Evolutionary conservation across 2,797 vertebrate species (phyloP).

Genomic region (Microhierax caerulescens): DNA sequence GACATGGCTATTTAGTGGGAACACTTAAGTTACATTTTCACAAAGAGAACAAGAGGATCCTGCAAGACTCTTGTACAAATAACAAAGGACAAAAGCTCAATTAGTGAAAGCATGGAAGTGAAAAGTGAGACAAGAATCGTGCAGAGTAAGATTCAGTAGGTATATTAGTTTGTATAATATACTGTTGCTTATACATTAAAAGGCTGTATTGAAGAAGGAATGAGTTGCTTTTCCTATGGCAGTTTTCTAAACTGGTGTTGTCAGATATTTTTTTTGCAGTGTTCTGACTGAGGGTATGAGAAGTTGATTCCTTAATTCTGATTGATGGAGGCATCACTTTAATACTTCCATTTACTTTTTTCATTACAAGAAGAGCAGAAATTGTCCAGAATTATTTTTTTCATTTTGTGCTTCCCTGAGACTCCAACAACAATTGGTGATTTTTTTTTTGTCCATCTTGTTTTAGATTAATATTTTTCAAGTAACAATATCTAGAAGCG

Average conservation of each 20-base stretch:
- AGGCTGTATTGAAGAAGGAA: not conserved
- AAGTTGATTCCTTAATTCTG: slow-evolving; percentile 51
- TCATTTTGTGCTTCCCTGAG: not conserved
- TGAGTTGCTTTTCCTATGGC: not conserved
- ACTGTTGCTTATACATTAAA: not conserved
- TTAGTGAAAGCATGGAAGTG: not conserved
- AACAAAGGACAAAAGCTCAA: slow-evolving; percentile 10
- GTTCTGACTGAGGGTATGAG: not conserved
- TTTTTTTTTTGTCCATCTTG: not conserved
- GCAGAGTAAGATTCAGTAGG: not conserved
- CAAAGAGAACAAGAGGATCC: slow-evolving; percentile 7
- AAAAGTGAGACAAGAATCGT: slow-evolving; percentile 15
- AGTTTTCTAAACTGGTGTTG: slow-evolving; percentile 25
- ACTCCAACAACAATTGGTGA: not conserved
- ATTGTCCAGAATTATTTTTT: slow-evolving; percentile 18
- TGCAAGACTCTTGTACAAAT: slow-evolving; percentile 25
- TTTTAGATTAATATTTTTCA: slow-evolving; percentile 1
- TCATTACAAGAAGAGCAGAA: slow-evolving; percentile 24
- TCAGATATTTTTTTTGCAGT: slow-evolving; percentile 43
- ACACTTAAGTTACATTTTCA: not conserved
- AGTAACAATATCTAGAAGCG: not conserved
- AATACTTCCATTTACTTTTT: slow-evolving; percentile 40
- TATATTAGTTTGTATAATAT: not conserved
- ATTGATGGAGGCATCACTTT: slow-evolving; percentile 31
- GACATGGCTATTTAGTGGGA: not conserved